Conservation (phyloP, 2,888 invertebrate species). For the Hemicrepidius hirtus region DNA sequence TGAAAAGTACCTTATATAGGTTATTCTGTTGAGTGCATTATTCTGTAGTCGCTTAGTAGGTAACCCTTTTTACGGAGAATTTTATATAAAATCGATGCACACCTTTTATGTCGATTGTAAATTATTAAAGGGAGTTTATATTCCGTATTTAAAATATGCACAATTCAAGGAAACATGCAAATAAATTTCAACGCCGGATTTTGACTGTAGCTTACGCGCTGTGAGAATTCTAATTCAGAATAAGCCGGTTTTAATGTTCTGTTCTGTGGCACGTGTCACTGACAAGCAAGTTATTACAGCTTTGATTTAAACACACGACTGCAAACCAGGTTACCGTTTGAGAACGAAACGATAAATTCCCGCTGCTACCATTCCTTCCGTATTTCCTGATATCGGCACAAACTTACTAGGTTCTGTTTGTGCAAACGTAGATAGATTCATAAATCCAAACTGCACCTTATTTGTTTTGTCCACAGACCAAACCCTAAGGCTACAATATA, state of each 20-base stretch:
- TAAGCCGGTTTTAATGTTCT: slow-evolving; percentile 48
- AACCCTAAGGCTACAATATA: slow-evolving; percentile 18
- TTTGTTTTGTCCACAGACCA: slow-evolving; percentile 34
- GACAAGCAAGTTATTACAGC: slow-evolving; percentile 64
- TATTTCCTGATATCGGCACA: slow-evolving; percentile 41
- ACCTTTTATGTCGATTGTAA: slow-evolving; percentile 31
- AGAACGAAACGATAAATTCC: slow-evolving; percentile 51
- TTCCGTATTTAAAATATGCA: slow-evolving; percentile 8
- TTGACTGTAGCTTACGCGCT: slow-evolving; percentile 28
- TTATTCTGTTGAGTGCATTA: slow-evolving; percentile 29
- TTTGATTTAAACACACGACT: slow-evolving; percentile 62
- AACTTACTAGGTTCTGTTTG: slow-evolving; percentile 39
- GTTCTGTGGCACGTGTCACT: slow-evolving; percentile 58
- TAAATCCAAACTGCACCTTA: slow-evolving; percentile 40
- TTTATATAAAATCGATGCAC: slow-evolving; percentile 26
- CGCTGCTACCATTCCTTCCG: slow-evolving; percentile 40
- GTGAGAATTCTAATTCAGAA: slow-evolving; percentile 45
- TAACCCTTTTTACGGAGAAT: slow-evolving; percentile 19
- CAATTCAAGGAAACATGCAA: slow-evolving; percentile 22
- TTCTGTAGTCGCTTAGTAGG: slow-evolving; percentile 18
- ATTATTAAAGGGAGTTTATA: slow-evolving; percentile 27
- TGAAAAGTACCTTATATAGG: slow-evolving; percentile 28
- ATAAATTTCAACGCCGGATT: slow-evolving; percentile 32
- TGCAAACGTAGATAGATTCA: slow-evolving; percentile 44
- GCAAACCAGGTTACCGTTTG: slow-evolving; percentile 48